Evolutionary conservation across 2,113 vertebrate species (phyloP), one percentile per base, ranked within the genome.

Genomic region (Xiphophorus couchianus): DNA sequence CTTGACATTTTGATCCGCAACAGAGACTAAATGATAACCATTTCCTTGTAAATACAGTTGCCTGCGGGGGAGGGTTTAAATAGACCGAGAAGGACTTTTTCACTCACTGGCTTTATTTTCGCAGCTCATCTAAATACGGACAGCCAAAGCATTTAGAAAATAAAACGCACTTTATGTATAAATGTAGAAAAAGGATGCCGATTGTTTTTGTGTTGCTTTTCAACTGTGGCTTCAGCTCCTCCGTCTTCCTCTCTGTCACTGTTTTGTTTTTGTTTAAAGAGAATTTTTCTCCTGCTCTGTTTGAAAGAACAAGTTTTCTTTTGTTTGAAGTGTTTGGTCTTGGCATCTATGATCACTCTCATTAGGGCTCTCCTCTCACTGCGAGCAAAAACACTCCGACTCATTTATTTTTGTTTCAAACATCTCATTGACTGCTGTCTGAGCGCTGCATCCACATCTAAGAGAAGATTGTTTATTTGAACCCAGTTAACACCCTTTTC

Each of bases 1-100:
- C 91, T 89, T 92, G 92, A 93, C 89, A 91, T 92, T 93, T 93
- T 94, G 94, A 94, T 93, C 93, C 66, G 71, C 87, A 92, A 90
- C 90, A 90, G 91, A 93, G 92, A 94, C 87, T 92, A 94, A 93
- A 94, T 94, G 92, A 94, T 92, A 93, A 93, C 86, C 85, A 88
- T 92, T 94, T 93, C 90, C 93, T 92, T 92, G 89, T 93, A 93
- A 94, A 94, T 92, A 87, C 90, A 71, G 82, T 82, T 79, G 91
- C 93, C 93, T 92, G 90, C 88, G 74, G 90, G 88, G 84, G 85
- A 89, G 82, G 83, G 88, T 88, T 94, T 93, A 93, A 92, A 91
- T 90, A 90, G 89, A 93, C 89, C 83, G 72, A 87, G 89, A 87
- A 91, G 86, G 84, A 91, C 89, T 91, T 90, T 91, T 91, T 90